Evolutionary conservation across 2,113 vertebrate genomes (phyloP), one percentile per base, ranked within the genome.

Genomic region (Fregetta grallaria): DNA sequence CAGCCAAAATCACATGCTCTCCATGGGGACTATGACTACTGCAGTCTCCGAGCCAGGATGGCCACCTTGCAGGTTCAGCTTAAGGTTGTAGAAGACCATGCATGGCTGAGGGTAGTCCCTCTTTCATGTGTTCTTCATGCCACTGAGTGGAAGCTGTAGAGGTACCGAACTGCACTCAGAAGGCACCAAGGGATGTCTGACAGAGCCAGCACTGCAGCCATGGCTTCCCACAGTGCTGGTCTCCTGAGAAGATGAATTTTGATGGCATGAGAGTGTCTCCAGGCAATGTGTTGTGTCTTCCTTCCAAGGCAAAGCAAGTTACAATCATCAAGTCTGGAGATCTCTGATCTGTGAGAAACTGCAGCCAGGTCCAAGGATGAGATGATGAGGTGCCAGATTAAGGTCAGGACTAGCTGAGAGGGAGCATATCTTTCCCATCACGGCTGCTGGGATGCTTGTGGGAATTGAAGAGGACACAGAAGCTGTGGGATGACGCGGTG

Each of bases 381-480:
- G 65, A 14, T 71, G 92, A 93, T 70, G 94, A 96, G 79, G 68
- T 89, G 88, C 36, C 80, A 95, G 65, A 72, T 27, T 5, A 52
- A 86, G 94, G 88, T 81, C 86, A 89, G 62, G n/a, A 6, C 38
- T 62, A 32, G 66, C 58, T 90, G 44, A 10, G 44, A 93, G 17
- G 45, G 71, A 93, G 55, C 10, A 0, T 21, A 32, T 78, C 40
- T 91, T 93, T 94, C 92, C 96, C 94, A 94, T 30, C 73, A 42
- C 0, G 3, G 56, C 26, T 92, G 50, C 67, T 55, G 59, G 34
- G 59, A 55, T 36, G 72, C 79, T 44, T 78, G 65, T 25, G 67
- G 56, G 34, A 92, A 49, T 13, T 53, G n/a, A 61, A 75, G 44
- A 84, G 88, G 34, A 75, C 49, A 5, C n/a, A 84, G 62, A 67